A percentile compares a stretch with the other conserved stretches of the same genome.
Evolutionary conservation across 1,140 invertebrate genomes (phyloP).

Genomic region (Fopius arisanus): DNA sequence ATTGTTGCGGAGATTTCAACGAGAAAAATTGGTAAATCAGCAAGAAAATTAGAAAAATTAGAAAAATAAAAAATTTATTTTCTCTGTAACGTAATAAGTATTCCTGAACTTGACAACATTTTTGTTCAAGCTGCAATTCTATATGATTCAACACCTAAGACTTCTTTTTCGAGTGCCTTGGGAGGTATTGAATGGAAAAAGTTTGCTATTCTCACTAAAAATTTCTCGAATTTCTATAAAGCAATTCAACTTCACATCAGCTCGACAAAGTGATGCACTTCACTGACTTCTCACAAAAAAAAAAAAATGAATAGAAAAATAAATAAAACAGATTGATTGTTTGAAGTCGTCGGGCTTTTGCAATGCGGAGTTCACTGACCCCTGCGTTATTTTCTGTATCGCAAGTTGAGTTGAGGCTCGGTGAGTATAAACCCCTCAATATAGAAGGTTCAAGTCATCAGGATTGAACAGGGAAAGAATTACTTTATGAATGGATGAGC

Average conservation of each 20-base stretch:
- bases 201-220: not conserved
- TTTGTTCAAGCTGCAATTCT: not conserved
- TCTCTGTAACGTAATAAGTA: no score
- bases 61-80: no score
- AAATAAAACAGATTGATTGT: no score
- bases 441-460: not conserved
- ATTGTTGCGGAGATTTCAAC: not conserved
- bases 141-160: not conserved
- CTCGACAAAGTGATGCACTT: not conserved
- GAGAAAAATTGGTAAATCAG: no score
- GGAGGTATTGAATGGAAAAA: not conserved
- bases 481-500: conserved; percentile 17
- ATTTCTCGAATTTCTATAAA: not conserved
- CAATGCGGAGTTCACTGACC: not conserved
- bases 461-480: not conserved
- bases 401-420: not conserved
- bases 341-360: no score
- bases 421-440: not conserved
- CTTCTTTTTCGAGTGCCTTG: not conserved
- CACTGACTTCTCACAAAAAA: no score
- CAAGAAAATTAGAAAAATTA: no score
- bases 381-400: not conserved
- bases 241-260: not conserved
- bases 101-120: no score
- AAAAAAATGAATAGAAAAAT: no score